Base-by-base conservation (phyloP, 2,113 vertebrate species). In the Sceloporus undulatus region DNA sequence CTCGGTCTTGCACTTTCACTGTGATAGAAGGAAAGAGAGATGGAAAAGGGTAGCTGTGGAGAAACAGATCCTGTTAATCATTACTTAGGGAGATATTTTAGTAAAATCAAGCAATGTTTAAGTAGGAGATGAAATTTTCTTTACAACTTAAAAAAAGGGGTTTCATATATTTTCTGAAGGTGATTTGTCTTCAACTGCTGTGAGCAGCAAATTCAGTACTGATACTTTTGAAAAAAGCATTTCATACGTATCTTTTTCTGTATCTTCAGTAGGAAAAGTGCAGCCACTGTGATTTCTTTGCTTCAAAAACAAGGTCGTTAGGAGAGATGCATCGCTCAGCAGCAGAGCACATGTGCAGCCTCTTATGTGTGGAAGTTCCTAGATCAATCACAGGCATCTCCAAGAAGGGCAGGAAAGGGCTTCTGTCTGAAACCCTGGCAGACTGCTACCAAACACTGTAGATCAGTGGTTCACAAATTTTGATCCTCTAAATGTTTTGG, bases 161-260 rank as follows among this genome's bases (percentile, higher is more conserved):
- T 38, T 29, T 56, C 87, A 91, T 92, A 19, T 75, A 84, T 89
- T 86, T 78, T 76, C 11, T 71, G 85, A 65, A 76, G 3, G 3
- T 59, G 59, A 0, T 0, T 9, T 34, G 42, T 71, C 75, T 59
- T 86, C 42, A 85, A 91, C 9, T 42, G 88, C 82, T 88, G 90
- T 84, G 85, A 38, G 56, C 81, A 82, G 79, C 86, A 92, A 90
- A 5, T 68, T 73, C 80, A 85, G 16, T 42, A 62, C 19, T 21
- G 29, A 83, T 81, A 54, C 8, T 71, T 83, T 65, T 71, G 65
- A 34, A 0, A 79, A 90, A 68, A 0, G 10, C 34, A 71, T 79
- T 18, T 34, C 21, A 56, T 54, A 52, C 29, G 11, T 73, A 18
- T 38, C 16, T 84, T 6, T 38, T 23, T 34, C 4, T 5, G 16